Evolutionary conservation across 2,888 invertebrate species (phyloP).

Genomic region (Aradus depressus): DNA sequence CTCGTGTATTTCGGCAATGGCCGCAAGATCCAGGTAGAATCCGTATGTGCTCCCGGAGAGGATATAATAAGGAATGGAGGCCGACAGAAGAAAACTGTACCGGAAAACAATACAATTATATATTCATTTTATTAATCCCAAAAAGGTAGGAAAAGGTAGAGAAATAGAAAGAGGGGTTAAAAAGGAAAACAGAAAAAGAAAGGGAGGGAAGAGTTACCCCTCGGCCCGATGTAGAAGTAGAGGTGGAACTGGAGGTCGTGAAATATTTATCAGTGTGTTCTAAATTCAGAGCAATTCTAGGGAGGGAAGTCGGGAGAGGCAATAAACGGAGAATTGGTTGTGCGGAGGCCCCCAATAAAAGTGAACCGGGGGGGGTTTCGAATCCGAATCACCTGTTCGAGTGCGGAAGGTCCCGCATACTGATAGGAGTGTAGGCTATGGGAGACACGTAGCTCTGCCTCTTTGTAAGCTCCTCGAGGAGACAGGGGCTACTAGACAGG

Average conservation of each 20-base stretch:
- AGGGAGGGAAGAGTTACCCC: no score
- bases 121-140: background rate
- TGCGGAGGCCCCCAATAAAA: constrained; percentile 10
- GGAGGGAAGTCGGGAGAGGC: constrained; percentile 5
- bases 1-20: no score
- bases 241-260: constrained; percentile 1
- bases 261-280: constrained; percentile 18
- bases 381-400: constrained; percentile 9
- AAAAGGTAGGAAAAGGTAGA: background rate
- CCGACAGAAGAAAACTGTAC: no score
- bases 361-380: constrained; percentile 3
- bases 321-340: constrained; percentile 15
- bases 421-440: no score
- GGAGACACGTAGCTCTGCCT: no score
- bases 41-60: no score
- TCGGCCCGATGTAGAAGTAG: no score
- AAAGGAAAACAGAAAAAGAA: background rate
- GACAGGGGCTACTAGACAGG: no score
- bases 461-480: no score
- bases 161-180: background rate
- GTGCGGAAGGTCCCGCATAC: constrained; percentile 11
- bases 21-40: no score
- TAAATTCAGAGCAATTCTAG: constrained; percentile 18
- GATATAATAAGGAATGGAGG: no score
- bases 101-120: no score